Evolutionary conservation across 2,113 vertebrate genomes (phyloP), one percentile per base, ranked within the genome.

Genomic region (Camarhynchus parvulus): DNA sequence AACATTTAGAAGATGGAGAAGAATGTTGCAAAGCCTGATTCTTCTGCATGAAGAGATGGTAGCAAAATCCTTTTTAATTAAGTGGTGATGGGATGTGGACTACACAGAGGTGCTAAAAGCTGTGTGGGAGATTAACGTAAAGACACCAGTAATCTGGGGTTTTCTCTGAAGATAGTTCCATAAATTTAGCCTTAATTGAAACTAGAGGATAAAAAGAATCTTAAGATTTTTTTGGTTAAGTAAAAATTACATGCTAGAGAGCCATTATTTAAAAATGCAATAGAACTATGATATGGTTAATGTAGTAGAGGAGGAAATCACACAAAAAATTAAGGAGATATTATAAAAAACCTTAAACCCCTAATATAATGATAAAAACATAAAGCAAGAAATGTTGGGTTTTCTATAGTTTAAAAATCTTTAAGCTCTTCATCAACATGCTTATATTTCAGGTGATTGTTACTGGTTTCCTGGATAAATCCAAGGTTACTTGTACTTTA

Each of bases 101-200:
- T 76, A 94, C 87, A 67, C 42, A 86, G 87, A 90, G 21, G 85
- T 95, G 87, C 88, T 90, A 76, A 96, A 94, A 97, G 73, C 73
- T 93, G 50, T 91, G 50, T 95, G 77, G 86, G 92, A 87, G 67
- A 84, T 68, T 86, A 85, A 92, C 91, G 83, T 87, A 93, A 75
- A 92, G 85, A 94, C 80, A 72, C 73, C 80, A 90, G 39, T 74
- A 96, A 92, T 62, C 77, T 79, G 53, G 33, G 82, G 30, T 96
- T 96, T 95, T 83, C 90, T 93, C 81, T 89, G 62, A 83, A 97
- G 85, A 91, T 39, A 70, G 41, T 79, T 95, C 69, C 21, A 9
- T 58, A 81, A 96, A 93, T 95, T 89, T 84, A 72, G 24, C 30
- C 55, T 83, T 96, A 97, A 97, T 78, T 94, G 91, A 96, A 94